phyloP scores from a whole-genome alignment of 2,113 vertebrate genomes.

The Amblyornis subalaris region DNA sequence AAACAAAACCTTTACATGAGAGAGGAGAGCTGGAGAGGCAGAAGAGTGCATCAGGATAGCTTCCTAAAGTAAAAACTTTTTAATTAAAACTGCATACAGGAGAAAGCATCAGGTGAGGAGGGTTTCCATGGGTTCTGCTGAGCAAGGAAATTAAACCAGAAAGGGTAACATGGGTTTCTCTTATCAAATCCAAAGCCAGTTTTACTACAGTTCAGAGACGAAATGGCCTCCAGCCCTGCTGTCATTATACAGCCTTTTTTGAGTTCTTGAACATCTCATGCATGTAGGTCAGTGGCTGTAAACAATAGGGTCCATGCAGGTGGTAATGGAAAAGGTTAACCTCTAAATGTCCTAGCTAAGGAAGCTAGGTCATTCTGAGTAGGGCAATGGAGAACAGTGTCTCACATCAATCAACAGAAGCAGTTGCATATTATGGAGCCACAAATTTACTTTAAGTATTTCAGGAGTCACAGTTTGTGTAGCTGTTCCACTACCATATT shows the following conservation, averaged over 20 bases:
- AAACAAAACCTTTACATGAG: not conserved
- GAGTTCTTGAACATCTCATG: not conserved
- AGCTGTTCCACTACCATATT: not conserved
- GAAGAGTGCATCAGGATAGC: not conserved
- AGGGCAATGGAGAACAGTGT: not conserved
- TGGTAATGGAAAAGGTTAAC: not conserved
- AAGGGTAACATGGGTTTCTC: not conserved
- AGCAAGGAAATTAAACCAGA: not conserved
- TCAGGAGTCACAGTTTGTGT: not conserved
- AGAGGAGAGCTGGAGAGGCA: not conserved
- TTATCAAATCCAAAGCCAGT: not conserved
- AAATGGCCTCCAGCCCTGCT: not conserved
- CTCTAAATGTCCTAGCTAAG: not conserved
- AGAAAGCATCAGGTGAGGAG: not conserved
- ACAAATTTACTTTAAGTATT: not conserved
- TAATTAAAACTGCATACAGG: not conserved
- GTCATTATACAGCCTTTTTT: not conserved
- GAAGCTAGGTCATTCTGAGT: not conserved
- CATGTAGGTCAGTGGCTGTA: not conserved
- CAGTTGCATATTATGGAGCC: not conserved
- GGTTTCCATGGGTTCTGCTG: not conserved
- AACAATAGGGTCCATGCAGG: not conserved
- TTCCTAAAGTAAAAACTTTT: not conserved
- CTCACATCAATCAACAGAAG: not conserved
- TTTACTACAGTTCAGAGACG: not conserved